These are phyloP conservation scores for Aegotheles bennettii DNA, from an alignment of 2,113 vertebrate genomes.

Conservation along the genomic window DNA sequence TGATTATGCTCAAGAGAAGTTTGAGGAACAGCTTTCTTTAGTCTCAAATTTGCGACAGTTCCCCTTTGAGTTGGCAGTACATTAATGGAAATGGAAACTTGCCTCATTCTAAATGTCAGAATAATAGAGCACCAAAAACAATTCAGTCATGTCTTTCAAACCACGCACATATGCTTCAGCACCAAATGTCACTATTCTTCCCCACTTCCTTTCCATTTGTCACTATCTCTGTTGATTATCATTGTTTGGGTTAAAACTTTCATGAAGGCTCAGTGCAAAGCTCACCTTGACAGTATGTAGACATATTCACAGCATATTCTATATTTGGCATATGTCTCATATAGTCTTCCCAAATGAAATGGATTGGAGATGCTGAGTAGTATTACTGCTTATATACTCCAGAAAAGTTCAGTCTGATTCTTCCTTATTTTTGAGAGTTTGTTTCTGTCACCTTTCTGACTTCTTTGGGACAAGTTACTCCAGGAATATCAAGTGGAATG, in stretches of 20 bases:
- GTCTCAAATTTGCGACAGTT: slow-evolving; percentile 82
- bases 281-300: slow-evolving; percentile 37
- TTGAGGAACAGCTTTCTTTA: slow-evolving; percentile 84
- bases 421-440: neutral
- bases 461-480: neutral
- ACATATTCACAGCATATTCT: neutral
- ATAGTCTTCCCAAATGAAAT: neutral
- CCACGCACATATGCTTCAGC: slow-evolving; percentile 85
- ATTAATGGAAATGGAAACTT: slow-evolving; percentile 86
- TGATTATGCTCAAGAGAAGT: slow-evolving; percentile 75
- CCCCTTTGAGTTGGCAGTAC: slow-evolving; percentile 83
- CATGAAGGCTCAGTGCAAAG: neutral
- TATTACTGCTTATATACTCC: neutral
- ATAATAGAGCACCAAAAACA: slow-evolving; percentile 85
- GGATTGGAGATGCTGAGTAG: neutral
- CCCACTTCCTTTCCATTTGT: slow-evolving; percentile 67
- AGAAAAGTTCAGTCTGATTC: neutral
- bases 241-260: slow-evolving; percentile 69
- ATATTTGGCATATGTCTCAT: neutral
- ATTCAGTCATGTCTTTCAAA: slow-evolving; percentile 86
- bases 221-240: slow-evolving; percentile 63
- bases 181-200: slow-evolving; percentile 82
- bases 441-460: neutral
- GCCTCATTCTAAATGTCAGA: slow-evolving; percentile 86
- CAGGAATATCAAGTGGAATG: neutral